Evolutionary conservation across 1,140 invertebrate genomes (phyloP).

Genomic region (Trichonephila clavipes): DNA sequence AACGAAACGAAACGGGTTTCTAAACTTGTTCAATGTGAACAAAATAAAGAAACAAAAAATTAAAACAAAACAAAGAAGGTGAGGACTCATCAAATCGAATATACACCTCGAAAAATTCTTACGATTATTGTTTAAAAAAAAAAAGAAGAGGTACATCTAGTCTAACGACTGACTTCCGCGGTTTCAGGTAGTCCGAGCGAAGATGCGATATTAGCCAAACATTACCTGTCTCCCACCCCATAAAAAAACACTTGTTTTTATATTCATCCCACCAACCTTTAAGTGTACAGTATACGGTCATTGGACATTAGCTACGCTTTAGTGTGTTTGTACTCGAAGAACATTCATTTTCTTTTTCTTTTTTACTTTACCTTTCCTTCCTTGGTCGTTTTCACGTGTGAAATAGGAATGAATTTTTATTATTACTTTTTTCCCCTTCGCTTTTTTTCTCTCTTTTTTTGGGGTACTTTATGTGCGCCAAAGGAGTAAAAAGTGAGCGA

Average conservation of each 20-base stretch:
- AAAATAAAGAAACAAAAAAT: not conserved
- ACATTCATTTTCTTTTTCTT: constrained; percentile 53
- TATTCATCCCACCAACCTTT: constrained; percentile 35
- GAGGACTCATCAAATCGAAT: constrained; percentile 3
- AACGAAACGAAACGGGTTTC: not conserved
- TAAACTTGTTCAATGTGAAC: not conserved
- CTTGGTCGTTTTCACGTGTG: constrained; percentile 75
- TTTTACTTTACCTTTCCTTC: constrained; percentile 6
- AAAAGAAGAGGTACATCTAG: constrained; percentile 18
- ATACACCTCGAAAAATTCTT: constrained; percentile 14
- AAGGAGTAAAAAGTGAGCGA: constrained; percentile 33
- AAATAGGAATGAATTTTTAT: constrained; percentile 64
- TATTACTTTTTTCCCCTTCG: not conserved
- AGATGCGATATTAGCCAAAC: constrained; percentile 61
- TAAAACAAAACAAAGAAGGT: not conserved
- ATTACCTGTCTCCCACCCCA: constrained; percentile 36
- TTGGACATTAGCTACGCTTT: constrained; percentile 73
- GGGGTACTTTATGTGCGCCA: constrained; percentile 24
- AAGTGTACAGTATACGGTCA: constrained; percentile 41
- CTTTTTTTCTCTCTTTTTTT: constrained; percentile 2
- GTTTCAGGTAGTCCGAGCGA: not conserved
- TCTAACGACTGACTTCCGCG: constrained; percentile 62
- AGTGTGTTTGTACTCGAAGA: constrained; percentile 29
- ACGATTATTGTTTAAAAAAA: not conserved
- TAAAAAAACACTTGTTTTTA: constrained; percentile 51